These are phyloP conservation scores for Parus major DNA, from an alignment of 2,113 vertebrate genomes.

Conservation along the genomic window DNA sequence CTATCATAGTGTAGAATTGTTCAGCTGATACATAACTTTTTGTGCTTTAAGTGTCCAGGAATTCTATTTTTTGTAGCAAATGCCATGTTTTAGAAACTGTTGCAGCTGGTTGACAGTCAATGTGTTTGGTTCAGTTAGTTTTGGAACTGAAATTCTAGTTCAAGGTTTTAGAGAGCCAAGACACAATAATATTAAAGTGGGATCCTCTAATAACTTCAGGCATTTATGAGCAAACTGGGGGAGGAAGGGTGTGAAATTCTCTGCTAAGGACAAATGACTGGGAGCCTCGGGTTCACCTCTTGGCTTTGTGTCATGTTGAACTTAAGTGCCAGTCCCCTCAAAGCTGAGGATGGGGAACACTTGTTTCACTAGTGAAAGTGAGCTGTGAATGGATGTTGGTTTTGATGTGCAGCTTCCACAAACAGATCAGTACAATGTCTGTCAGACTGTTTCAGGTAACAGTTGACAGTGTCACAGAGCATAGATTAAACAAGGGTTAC, in stretches of 20 bases:
- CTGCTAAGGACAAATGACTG: background rate
- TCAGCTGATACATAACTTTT: background rate
- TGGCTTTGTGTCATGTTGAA: accelerated
- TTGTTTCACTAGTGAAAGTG: background rate
- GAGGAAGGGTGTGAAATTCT: background rate
- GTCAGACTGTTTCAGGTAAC: background rate
- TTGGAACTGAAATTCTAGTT: background rate
- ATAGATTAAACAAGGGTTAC: background rate
- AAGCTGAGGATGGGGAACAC: background rate
- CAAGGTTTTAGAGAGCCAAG: background rate
- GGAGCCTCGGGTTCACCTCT: background rate
- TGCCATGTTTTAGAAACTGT: background rate
- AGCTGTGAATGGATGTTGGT: background rate
- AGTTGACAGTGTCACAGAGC: background rate
- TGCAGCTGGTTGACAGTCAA: background rate
- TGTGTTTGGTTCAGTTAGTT: background rate
- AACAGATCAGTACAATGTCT: background rate
- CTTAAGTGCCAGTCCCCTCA: background rate
- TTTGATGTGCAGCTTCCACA: background rate
- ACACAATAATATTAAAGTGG: background rate
- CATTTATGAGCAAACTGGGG: background rate
- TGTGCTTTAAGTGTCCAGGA: background rate
- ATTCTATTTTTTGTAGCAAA: background rate
- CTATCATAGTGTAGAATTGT: background rate
- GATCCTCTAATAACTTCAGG: background rate